A percentile compares a stretch with the other conserved stretches of the same genome.
These are phyloP conservation scores for Cairina moschata DNA, from an alignment of 2,113 vertebrate species.

Conservation along the genomic window DNA sequence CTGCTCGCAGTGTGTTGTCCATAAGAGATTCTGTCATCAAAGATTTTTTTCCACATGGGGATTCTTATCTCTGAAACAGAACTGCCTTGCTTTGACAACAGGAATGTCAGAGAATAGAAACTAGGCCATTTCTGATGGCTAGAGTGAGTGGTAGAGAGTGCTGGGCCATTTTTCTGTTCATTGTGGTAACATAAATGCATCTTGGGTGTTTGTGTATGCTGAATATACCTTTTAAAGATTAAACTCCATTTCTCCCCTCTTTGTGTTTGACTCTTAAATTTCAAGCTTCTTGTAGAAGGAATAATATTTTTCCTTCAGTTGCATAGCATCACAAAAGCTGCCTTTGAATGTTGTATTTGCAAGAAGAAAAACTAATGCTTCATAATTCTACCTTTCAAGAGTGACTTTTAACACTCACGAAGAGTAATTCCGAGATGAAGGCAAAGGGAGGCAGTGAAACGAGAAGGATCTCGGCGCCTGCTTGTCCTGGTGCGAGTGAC, in stretches of 20 bases:
- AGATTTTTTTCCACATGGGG: not conserved
- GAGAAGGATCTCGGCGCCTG: not conserved
- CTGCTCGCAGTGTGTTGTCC: not conserved
- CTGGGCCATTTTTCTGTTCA: not conserved
- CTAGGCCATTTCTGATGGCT: not conserved
- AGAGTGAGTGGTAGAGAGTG: not conserved
- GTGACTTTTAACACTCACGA: not conserved
- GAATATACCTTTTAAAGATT: not conserved
- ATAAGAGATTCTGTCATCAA: not conserved
- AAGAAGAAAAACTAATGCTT: not conserved
- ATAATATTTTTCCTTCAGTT: not conserved
- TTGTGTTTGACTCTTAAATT: not conserved
- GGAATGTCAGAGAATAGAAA: not conserved
- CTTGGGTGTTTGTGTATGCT: not conserved
- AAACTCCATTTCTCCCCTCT: not conserved
- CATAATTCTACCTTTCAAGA: not conserved
- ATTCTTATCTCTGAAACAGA: not conserved
- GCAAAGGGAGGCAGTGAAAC: rapidly evolving
- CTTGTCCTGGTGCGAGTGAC: not conserved
- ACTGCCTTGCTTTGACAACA: not conserved
- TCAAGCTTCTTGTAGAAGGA: not conserved
- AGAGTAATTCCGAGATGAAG: not conserved
- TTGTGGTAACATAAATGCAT: not conserved
- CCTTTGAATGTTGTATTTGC: not conserved
- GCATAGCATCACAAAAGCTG: not conserved